These are phyloP conservation scores for Catagonus wagneri DNA, from an alignment of 2,113 vertebrate species.

Conservation along the genomic window DNA sequence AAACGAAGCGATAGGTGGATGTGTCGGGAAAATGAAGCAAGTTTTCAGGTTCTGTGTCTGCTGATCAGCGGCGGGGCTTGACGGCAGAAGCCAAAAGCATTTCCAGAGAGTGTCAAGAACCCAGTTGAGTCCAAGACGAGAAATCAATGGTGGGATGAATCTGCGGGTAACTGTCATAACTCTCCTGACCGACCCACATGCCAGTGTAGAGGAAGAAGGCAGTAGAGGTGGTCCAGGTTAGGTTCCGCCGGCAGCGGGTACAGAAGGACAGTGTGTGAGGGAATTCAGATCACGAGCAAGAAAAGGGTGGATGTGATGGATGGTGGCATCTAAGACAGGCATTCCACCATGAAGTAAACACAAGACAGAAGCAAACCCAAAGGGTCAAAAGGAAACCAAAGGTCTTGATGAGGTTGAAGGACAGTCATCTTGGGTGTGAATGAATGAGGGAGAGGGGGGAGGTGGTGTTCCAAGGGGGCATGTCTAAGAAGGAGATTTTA, in stretches of 20 bases:
- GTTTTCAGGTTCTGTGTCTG: slow-evolving; percentile 9
- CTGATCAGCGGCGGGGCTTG: not conserved
- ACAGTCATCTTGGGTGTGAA: not conserved
- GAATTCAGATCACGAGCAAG: not conserved
- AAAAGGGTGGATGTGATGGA: not conserved
- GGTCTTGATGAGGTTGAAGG: not conserved
- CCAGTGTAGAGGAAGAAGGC: not conserved
- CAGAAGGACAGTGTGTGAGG: not conserved
- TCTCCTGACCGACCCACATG: not conserved
- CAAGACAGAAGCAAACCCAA: not conserved
- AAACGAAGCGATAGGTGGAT: slow-evolving; percentile 51
- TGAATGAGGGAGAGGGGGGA: slow-evolving; percentile 14
- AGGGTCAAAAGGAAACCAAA: not conserved
- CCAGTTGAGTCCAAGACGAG: not conserved
- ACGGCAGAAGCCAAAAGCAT: slow-evolving; percentile 49
- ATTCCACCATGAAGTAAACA: not conserved
- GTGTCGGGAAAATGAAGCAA: slow-evolving; percentile 60
- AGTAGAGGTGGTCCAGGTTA: not conserved
- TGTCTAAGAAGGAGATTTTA: not conserved
- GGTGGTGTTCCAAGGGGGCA: not conserved
- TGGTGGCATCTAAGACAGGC: not conserved
- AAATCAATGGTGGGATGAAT: not conserved
- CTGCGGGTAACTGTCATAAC: not conserved
- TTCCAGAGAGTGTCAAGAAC: slow-evolving; percentile 4
- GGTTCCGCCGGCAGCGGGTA: not conserved